Percentiles rank a stretch among this genome's conserved stretches.
phyloP scores from a whole-genome alignment of 2,797 vertebrate genomes.

The Cossypha niveicapilla region DNA sequence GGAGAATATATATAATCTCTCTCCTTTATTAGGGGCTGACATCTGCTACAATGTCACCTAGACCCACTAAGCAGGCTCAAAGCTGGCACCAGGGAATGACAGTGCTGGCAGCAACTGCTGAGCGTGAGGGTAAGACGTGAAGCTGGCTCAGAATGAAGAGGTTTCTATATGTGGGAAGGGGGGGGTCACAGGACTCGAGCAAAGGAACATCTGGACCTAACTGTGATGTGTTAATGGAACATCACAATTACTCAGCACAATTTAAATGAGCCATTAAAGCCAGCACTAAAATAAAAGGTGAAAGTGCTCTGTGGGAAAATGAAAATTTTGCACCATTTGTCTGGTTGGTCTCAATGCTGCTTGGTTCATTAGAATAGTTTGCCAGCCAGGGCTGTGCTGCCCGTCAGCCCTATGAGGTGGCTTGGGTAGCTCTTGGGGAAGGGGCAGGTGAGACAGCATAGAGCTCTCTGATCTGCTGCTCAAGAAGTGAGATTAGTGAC shows the following conservation, averaged over 20 bases:
- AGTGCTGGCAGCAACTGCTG: background rate
- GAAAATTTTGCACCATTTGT: background rate
- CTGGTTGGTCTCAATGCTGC: background rate
- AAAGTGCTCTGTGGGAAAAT: background rate
- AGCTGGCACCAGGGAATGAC: background rate
- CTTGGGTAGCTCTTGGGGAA: background rate
- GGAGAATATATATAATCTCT: background rate
- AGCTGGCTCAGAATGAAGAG: background rate
- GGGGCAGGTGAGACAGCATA: accelerated
- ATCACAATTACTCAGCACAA: conserved; percentile 25
- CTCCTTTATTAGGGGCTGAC: background rate
- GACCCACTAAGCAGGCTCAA: background rate
- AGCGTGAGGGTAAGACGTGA: background rate
- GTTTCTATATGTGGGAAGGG: background rate
- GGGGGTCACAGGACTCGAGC: background rate
- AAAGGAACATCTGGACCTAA: background rate
- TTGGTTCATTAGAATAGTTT: background rate
- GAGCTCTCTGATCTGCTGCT: background rate
- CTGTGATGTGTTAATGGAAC: background rate
- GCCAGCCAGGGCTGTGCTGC: background rate
- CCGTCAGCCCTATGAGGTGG: background rate
- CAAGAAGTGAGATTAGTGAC: background rate
- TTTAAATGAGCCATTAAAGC: background rate
- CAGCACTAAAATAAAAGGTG: background rate
- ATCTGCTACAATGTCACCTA: background rate